Base-by-base conservation (phyloP, 2,888 invertebrate species). In the Lasioglossum morio region DNA sequence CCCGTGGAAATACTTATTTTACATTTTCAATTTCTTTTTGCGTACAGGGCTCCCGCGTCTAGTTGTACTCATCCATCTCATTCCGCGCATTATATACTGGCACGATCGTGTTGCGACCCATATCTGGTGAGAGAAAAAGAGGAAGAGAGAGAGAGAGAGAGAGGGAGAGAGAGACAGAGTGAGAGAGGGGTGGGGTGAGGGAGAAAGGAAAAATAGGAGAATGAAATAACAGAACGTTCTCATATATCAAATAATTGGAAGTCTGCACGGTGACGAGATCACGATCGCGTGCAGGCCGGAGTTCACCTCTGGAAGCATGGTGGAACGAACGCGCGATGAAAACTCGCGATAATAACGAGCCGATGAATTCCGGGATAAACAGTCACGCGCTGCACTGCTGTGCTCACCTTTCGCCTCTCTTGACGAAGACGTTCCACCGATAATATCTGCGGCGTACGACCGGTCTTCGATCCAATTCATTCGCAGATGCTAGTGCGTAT, bases 261-360 rank as follows among this genome's bases (percentile, higher is more conserved):
- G 66, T n/a, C n/a, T 23, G 43, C 37, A 72, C 70, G 34, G n/a
- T 46, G 34, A 70, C 57, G 34, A n/a, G 16, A 43, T 69, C 23
- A 23, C n/a, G 37, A 77, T 72, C 27, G 40, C 66, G 66, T 30
- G 73, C 48, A 66, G n/a, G 63, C 23, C 34, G 16, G 34, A n/a
- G 27, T n/a, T 69, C 23, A 7, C 30, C 27, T 53, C n/a, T 80
- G 5, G 30, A 10, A 40, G 30, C 23, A 23, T 66, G 34, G 69
- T n/a, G 40, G 40, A 16, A 34, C 14, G 40, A 40, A 48, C 43
- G 30, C 43, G 34, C 30, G n/a, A 46, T 37, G 46, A 60, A 81
- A 79, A 82, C 66, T 79, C 79, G 27, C 23, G 60, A 82, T 73
- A 79, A 79, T 53, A 70, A 46, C 72, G n/a, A 4, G 60, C 72